Base-by-base conservation (phyloP, 2,113 vertebrate species). In the Istiophorus platypterus region DNA sequence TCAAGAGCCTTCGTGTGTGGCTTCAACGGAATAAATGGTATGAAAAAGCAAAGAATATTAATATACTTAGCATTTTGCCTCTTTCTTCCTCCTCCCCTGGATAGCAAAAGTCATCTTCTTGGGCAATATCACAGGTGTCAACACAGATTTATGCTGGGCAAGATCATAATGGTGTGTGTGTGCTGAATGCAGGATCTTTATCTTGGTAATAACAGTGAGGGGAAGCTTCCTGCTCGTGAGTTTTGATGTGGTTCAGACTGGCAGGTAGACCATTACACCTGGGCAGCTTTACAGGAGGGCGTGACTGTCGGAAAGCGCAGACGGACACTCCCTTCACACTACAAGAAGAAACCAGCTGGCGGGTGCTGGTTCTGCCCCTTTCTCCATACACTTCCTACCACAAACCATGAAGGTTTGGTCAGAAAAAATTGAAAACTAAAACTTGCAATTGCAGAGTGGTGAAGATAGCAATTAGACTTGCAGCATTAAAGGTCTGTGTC, bases 241-340 rank as follows among this genome's bases (percentile, higher is more conserved):
- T 77, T 93, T 93, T 94, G 92, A 92, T 92, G 92, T 93, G 90
- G 90, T 91, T 86, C 24, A 89, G 73, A 82, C 74, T 58, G 64
- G 72, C 76, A 80, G 56, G 72, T 82, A 12, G 7, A 41, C 72
- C 41, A 47, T 89, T 79, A 80, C 85, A 91, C 90, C 91, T 89
- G 89, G 78, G 74, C 79, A 76, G 51, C 80, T 88, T 90, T 87
- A 87, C 79, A 81, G 83, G 75, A 81, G 82, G 91, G 91, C 89
- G 89, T 78, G 82, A 75, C 78, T 84, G 85, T 73, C 65, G 86
- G 88, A 67, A 89, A 88, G 68, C 5, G 11, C 70, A 88, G 76
- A 82, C 68, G 1, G 56, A 81, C 72, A 79, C 72, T 45, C 77
- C 84, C 82, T 41, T 29, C 51, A 41, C 20, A n/a, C 61, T 31